Evolutionary conservation across 2,113 vertebrate species (phyloP).

Genomic region (Zootoca vivipara): DNA sequence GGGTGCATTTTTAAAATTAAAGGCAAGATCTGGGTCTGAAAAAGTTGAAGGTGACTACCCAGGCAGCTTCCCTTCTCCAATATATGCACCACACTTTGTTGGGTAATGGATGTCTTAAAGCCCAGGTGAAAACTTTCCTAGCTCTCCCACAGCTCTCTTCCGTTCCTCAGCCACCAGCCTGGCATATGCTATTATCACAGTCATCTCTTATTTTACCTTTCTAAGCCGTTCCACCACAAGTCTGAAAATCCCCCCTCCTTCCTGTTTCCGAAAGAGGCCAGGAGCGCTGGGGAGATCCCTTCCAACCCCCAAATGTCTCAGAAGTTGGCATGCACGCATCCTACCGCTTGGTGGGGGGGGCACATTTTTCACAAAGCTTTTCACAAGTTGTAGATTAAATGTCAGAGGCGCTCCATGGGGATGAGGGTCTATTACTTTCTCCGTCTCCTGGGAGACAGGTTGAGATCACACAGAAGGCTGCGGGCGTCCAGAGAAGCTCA

Average conservation of each 20-base stretch:
- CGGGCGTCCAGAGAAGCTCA: background rate
- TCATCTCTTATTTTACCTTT: background rate
- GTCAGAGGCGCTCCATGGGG: background rate
- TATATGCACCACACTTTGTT: background rate
- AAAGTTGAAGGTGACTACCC: background rate
- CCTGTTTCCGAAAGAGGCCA: background rate
- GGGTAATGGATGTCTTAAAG: background rate
- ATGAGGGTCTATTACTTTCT: background rate
- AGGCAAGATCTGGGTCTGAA: background rate
- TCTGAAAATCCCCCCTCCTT: background rate
- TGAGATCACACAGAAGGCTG: background rate
- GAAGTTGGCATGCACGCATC: background rate
- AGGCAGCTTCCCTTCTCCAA: background rate
- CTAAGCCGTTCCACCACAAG: background rate
- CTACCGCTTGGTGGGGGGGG: background rate
- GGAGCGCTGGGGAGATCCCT: background rate
- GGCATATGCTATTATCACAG: background rate
- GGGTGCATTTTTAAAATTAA: background rate
- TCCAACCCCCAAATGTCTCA: background rate
- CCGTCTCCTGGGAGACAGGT: background rate
- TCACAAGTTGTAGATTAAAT: background rate
- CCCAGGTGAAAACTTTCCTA: background rate
- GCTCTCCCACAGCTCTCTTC: background rate
- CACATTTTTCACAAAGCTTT: background rate
- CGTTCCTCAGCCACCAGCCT: background rate